phyloP scores from a whole-genome alignment of 2,797 vertebrate species.

The Squalus acanthias region DNA sequence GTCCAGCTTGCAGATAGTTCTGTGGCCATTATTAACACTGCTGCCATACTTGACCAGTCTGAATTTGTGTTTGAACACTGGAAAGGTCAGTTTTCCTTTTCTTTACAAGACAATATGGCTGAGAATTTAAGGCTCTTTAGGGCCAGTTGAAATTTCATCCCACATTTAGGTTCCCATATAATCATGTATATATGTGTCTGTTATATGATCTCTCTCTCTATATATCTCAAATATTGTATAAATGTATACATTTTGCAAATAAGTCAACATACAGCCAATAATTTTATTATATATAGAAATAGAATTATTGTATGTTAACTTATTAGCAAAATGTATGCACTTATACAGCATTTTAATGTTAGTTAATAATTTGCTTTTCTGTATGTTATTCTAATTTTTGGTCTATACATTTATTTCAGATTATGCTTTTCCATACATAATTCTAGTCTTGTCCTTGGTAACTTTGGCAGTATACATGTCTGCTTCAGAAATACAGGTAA shows the following conservation, averaged over 20 bases:
- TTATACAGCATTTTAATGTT: not conserved
- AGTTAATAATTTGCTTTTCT: not conserved
- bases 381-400: too few species aligned
- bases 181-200: not conserved
- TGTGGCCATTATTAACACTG: not conserved
- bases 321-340: not conserved
- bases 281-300: not conserved
- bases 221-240: not conserved
- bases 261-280: not conserved
- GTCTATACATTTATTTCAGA: slow-evolving; percentile 61
- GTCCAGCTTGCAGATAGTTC: not conserved
- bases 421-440: slow-evolving; percentile 94
- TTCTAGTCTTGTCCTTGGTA: slow-evolving; percentile 86
- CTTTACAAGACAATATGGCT: not conserved
- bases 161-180: not conserved
- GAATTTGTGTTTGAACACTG: not conserved
- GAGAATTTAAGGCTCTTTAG: not conserved
- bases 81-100: not conserved
- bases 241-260: not conserved
- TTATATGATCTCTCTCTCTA: not conserved
- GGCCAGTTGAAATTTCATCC: not conserved
- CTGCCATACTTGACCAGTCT: not conserved
- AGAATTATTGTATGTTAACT: not conserved
- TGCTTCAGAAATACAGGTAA: slow-evolving; percentile 93
- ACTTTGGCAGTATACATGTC: slow-evolving; percentile 96